phyloP scores from a whole-genome alignment of 2,888 invertebrate genomes.

The Parelbella ahira region DNA sequence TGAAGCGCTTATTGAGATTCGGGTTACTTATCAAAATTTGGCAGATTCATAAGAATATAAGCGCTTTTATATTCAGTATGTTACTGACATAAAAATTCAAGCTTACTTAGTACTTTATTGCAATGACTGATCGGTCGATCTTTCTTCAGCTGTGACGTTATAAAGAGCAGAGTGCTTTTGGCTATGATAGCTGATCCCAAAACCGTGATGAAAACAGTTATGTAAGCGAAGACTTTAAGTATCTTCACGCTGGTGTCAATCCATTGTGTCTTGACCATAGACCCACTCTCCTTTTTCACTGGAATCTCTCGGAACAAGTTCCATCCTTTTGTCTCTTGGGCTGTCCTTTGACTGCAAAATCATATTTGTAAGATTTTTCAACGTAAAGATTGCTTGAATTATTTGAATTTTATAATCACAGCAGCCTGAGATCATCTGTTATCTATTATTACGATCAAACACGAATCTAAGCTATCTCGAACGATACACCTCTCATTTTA shows the following conservation, averaged over 20 bases:
- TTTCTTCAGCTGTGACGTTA: slow-evolving; percentile 84
- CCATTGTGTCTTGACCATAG: slow-evolving; percentile 82
- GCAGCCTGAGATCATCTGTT: too few species aligned
- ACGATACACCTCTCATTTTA: too few species aligned
- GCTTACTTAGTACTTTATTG: slow-evolving; percentile 66
- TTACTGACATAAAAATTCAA: too few species aligned
- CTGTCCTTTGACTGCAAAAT: slow-evolving; percentile 67
- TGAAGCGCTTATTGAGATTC: too few species aligned
- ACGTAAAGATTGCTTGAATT: too few species aligned
- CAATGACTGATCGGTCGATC: slow-evolving; percentile 81
- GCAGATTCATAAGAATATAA: too few species aligned
- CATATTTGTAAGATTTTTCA: too few species aligned
- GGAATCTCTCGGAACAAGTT: slow-evolving; percentile 89
- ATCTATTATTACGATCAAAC: too few species aligned
- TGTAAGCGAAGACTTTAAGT: slow-evolving; percentile 85
- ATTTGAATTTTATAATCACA: too few species aligned
- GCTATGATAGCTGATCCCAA: slow-evolving; percentile 84
- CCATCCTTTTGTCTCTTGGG: slow-evolving; percentile 85
- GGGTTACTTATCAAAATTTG: too few species aligned
- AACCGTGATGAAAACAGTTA: slow-evolving; percentile 84
- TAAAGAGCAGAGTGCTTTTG: slow-evolving; percentile 87
- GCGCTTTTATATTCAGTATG: too few species aligned
- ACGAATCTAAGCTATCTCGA: too few species aligned
- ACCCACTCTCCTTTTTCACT: slow-evolving; percentile 83
- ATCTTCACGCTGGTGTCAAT: slow-evolving; percentile 82